Conservation (phyloP, 2,113 vertebrate species). For the Tetrao urogallus region DNA sequence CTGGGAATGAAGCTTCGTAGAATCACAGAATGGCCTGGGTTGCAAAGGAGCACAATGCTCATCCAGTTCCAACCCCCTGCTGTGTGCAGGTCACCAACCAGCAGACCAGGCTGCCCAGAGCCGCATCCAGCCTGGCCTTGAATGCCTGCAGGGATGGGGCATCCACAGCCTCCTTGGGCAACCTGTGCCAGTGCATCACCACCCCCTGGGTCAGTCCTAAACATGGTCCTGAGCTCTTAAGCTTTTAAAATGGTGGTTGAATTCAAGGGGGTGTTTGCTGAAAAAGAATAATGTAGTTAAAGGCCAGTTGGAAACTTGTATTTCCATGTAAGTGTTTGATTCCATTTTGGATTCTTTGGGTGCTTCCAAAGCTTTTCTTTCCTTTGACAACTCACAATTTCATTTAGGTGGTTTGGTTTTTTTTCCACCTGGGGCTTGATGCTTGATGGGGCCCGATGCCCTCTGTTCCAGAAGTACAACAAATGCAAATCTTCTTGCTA, state of each 20-base stretch:
- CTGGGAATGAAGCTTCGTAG: neutral
- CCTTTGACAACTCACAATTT: neutral
- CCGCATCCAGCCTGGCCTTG: too few relatives aligned
- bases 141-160: too few relatives aligned
- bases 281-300: neutral
- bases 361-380: neutral
- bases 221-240: fast-evolving
- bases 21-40: too few relatives aligned
- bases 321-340: fast-evolving
- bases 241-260: neutral
- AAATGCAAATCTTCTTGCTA: neutral
- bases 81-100: too few relatives aligned
- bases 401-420: neutral
- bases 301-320: neutral
- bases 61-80: too few relatives aligned
- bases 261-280: neutral
- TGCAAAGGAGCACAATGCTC: too few relatives aligned
- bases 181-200: too few relatives aligned
- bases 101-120: too few relatives aligned
- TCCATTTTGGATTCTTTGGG: neutral
- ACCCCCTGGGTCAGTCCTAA: too few relatives aligned
- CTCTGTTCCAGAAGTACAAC: neutral
- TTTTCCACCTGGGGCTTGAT: neutral
- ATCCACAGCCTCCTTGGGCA: too few relatives aligned
- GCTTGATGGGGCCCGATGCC: neutral